A percentile compares a stretch with the other conserved stretches of the same genome.
phyloP scores from a whole-genome alignment of 2,797 vertebrate genomes.

The Nothura maculosa region DNA sequence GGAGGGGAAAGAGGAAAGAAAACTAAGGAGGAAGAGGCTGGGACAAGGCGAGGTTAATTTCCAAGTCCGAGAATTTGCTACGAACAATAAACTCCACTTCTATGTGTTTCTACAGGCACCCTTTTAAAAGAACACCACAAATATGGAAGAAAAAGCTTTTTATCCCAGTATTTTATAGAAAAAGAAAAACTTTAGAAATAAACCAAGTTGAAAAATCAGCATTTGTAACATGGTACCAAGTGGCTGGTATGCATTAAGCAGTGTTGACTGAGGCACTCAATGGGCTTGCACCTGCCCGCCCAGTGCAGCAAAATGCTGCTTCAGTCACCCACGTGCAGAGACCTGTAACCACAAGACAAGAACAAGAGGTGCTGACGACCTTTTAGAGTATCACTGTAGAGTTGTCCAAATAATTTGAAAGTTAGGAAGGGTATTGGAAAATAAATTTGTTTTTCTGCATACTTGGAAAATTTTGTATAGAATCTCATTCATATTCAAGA shows the following conservation, averaged over 20 bases:
- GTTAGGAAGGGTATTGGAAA: slow-evolving; percentile 5
- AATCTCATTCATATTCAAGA: slow-evolving; percentile 56
- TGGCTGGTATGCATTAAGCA: neutral
- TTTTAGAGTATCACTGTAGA: neutral
- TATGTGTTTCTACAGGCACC: neutral
- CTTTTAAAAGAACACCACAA: neutral
- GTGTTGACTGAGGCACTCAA: neutral
- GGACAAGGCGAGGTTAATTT: neutral
- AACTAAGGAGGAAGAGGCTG: neutral
- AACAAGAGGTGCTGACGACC: neutral
- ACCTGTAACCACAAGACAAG: neutral
- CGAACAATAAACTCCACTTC: neutral
- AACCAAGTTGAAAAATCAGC: neutral
- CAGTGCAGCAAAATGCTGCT: fast-evolving
- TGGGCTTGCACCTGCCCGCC: neutral
- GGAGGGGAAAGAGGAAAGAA: neutral
- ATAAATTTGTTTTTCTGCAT: slow-evolving; percentile 2
- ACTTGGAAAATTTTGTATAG: neutral
- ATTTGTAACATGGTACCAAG: neutral
- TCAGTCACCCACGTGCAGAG: neutral
- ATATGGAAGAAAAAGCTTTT: neutral
- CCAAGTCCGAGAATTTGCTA: neutral
- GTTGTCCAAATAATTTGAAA: neutral
- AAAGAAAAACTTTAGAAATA: neutral
- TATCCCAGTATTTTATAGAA: neutral